Conservation (phyloP, 1,140 invertebrate species). For the Hyposmocoma kahamanoa region DNA sequence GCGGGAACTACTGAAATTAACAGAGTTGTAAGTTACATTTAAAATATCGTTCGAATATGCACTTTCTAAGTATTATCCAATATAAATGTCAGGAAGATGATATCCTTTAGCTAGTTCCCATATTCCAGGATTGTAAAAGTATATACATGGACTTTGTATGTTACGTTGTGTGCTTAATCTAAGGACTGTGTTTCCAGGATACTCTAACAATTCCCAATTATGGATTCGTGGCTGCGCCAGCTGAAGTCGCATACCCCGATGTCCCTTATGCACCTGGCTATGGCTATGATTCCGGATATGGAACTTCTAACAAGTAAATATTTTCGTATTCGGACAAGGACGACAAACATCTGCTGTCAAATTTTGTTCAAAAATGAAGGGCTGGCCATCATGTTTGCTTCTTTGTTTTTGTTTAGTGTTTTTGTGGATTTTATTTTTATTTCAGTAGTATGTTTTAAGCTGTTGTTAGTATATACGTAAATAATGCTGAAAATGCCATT, state of each 20-base stretch:
- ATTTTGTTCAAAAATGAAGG: not conserved
- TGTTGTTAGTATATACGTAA: no score
- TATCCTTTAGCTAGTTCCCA: not conserved
- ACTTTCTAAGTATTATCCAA: not conserved
- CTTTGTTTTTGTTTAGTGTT: not conserved
- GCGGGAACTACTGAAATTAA: conserved; percentile 29
- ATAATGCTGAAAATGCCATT: no score
- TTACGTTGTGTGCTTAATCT: no score
- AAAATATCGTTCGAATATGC: not conserved
- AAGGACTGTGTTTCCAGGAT: conserved; percentile 57
- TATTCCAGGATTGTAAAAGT: not conserved
- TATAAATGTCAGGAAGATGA: not conserved
- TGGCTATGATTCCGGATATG: conserved; percentile 38
- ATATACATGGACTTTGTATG: no score
- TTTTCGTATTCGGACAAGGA: no score
- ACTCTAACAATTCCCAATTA: conserved; percentile 28
- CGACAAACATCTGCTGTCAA: not conserved
- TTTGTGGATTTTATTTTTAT: not conserved
- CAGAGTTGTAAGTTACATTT: conserved; percentile 40
- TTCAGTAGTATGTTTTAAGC: no score
- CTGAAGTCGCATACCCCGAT: conserved; percentile 56
- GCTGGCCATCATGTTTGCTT: not conserved
- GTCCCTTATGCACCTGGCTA: conserved; percentile 59
- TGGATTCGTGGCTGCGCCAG: conserved; percentile 26
- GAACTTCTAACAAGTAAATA: conserved; percentile 33